Evolutionary conservation across 2,113 vertebrate species (phyloP).

Genomic region (rabbit (Oryctolagus cuniculus)): DNA sequence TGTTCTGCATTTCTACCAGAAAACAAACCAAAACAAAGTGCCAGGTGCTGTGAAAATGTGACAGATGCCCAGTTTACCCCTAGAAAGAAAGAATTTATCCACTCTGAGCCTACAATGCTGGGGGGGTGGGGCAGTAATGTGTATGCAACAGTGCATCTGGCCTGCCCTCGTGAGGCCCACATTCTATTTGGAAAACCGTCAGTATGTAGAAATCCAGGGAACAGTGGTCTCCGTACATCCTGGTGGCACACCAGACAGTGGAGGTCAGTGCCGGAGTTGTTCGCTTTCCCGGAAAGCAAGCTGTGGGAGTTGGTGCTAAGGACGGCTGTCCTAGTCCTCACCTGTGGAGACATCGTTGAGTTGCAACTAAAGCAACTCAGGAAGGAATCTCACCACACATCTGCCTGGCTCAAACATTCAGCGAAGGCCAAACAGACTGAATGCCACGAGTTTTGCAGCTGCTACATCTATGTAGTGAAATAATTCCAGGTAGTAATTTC

Average conservation of each 20-base stretch:
- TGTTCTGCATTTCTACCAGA: not conserved
- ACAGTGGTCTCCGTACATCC: not conserved
- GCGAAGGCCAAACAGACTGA: not conserved
- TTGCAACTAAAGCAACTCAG: accelerated
- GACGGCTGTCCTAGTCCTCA: not conserved
- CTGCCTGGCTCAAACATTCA: not conserved
- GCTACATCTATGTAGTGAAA: not conserved
- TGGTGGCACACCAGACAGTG: accelerated
- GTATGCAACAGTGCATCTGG: not conserved
- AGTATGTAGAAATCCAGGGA: not conserved
- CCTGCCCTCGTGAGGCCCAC: not conserved
- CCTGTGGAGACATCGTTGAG: not conserved
- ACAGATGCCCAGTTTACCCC: not conserved
- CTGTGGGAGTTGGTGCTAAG: not conserved
- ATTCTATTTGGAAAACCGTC: not conserved
- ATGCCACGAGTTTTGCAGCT: not conserved
- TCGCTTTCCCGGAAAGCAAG: not conserved
- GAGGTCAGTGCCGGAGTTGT: not conserved
- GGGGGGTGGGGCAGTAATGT: not conserved
- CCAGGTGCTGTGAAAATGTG: not conserved
- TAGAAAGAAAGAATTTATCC: not conserved
- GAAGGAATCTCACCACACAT: accelerated
- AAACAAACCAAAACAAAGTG: not conserved
- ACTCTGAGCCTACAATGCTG: not conserved
- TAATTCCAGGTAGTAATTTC: not conserved